phyloP scores from a whole-genome alignment of 2,113 vertebrate genomes.

The Calyptomena viridis region DNA sequence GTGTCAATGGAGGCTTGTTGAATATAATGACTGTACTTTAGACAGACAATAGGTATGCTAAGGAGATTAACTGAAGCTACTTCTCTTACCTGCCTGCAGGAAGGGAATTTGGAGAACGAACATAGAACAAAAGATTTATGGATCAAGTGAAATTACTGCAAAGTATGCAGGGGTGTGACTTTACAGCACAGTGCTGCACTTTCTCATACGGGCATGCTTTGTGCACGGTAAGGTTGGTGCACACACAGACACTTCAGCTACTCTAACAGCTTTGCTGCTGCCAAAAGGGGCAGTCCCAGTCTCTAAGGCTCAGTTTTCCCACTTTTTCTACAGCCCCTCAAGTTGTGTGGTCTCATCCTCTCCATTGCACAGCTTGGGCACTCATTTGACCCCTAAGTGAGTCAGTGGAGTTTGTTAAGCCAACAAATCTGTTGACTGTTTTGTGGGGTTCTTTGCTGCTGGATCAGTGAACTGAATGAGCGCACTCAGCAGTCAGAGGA shows the following conservation, averaged over 20 bases:
- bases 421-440: slow-evolving; percentile 26
- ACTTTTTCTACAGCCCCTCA: not conserved
- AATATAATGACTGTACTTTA: slow-evolving; percentile 13
- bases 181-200: not conserved
- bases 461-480: not conserved
- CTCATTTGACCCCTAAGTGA: slow-evolving; percentile 33
- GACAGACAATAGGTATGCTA: slow-evolving; percentile 17
- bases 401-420: slow-evolving; percentile 41
- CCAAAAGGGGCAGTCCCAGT: slow-evolving; percentile 13
- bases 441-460: not conserved
- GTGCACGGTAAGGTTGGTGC: not conserved
- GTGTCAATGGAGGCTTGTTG: not conserved
- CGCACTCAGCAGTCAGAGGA: not conserved
- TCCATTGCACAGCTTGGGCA: slow-evolving; percentile 28
- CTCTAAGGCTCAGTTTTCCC: not conserved
- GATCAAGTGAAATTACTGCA: not conserved
- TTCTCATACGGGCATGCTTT: not conserved
- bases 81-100: slow-evolving; percentile 27
- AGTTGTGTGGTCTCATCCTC: slow-evolving; percentile 58
- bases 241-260: not conserved
- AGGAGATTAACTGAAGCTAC: slow-evolving; percentile 25
- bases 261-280: not conserved
- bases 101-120: slow-evolving; percentile 32
- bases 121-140: not conserved
- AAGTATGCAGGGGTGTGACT: not conserved